Base-by-base conservation (phyloP, 2,888 invertebrate species). In the Aproaerema taeniolella region DNA sequence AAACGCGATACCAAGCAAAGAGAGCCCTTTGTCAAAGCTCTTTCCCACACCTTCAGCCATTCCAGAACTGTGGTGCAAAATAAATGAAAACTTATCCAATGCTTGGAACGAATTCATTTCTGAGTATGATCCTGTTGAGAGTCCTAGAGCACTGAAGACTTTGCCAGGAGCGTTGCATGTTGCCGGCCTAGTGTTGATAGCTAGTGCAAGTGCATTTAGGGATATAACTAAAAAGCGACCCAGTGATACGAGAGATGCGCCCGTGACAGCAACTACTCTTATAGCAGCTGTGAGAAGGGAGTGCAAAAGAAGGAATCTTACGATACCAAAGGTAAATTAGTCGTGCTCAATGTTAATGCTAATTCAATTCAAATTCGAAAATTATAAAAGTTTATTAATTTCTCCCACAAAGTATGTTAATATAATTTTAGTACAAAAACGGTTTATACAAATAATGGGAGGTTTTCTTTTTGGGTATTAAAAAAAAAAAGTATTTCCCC, bases 21-120 rank as follows among this genome's bases (percentile, higher is more conserved):
- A 75, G 48, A 89, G 86, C 63, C 91, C 80, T 44, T 69, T 82
- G 51, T 69, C 81, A 1, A 78, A 89, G 43, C 85, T 92, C 7
- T 86, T 91, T 31, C 88, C 89, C 8, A 80, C 86, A 12, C 90
- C 91, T 0, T 86, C 89, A 43, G 90, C 91, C 11, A 88, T 92
- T 35, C 91, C 91, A 13, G 88, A 90, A 40, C 76, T 95, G 7
- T 90, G 90, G 65, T 89, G 90, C 26, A 92, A 92, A 49, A 52
- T 94, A 9, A 88, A 89, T 28, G 91, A 92, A 52, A 90, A 90
- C 43, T 71, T 93, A 20, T 89, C 92, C 11, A 93, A 93, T 52
- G 85, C 89, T 12, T 95, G 94, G 94, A 94, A 94, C 59, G 93
- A 93, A 56, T 93, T 94, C 51, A 89, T 93, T 4, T 92, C 91